These are phyloP conservation scores for Catocala fraxini DNA, from an alignment of 2,888 invertebrate genomes.

Conservation along the genomic window DNA sequence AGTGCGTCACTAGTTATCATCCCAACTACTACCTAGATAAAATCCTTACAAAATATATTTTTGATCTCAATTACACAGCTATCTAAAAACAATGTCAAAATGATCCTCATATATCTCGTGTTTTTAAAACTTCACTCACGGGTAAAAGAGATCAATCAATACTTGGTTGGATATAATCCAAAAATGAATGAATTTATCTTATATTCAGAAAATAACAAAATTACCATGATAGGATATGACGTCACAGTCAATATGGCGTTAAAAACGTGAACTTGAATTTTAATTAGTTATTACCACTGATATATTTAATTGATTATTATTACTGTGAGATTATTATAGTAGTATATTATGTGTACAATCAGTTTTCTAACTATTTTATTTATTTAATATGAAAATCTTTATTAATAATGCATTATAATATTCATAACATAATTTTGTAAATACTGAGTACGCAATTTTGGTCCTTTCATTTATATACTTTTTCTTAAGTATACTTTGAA, in stretches of 20 bases:
- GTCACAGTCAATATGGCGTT: background rate
- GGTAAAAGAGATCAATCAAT: constrained; percentile 1
- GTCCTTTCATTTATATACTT: too few species aligned
- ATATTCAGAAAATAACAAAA: background rate
- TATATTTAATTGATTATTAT: too few species aligned
- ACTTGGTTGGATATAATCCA: background rate
- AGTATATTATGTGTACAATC: too few species aligned
- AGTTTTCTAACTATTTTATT: too few species aligned
- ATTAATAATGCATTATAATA: too few species aligned
- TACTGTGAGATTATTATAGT: too few species aligned
- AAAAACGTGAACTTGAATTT: background rate
- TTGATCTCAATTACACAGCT: constrained; percentile 6
- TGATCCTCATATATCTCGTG: background rate
- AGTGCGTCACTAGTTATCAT: too few species aligned
- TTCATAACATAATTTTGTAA: too few species aligned
- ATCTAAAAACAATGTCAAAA: constrained; percentile 8
- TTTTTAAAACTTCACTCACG: constrained; percentile 1
- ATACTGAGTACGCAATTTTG: too few species aligned
- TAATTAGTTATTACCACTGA: too few species aligned
- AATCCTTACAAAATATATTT: constrained; percentile 36
- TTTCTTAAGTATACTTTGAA: background rate
- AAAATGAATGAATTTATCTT: background rate
- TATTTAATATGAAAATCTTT: too few species aligned
- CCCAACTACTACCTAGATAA: constrained; percentile 19
- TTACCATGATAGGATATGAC: background rate